Evolutionary conservation across 1,140 invertebrate genomes (phyloP), one percentile per base, ranked within the genome.

Genomic region (Chionoecetes opilio): DNA sequence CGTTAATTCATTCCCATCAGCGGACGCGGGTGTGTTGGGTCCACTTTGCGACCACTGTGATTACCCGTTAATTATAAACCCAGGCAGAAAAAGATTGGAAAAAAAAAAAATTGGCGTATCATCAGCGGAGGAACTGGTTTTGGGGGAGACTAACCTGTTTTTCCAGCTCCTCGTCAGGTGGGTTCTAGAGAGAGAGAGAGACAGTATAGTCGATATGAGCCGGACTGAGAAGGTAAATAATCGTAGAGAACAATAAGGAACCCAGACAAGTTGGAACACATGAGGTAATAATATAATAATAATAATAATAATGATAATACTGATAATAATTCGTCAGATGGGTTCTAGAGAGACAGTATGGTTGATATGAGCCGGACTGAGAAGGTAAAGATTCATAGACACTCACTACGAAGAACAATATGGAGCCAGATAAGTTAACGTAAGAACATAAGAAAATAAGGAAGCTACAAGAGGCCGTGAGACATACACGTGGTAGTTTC

Each of bases 21-120:
- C 21, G 63, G 63, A 75, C 21, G 63, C 63, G 63, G 63, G 63
- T 75, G 63, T 75, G 63, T n/a, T 75, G n/a, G 63, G 11, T 75
- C 63, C 63, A n/a, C 63, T 75, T 75, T 75, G n/a, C 63, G 63
- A 75, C 63, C 63, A n/a, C 26, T 75, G 63, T 75, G 63, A 75
- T 75, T 75, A 75, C 63, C n/a, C 63, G 63, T 75, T 75, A 75
- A 75, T 75, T 75, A 75, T 75, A 75, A 75, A 75, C 63, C 63
- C 5, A 75, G 63, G n/a, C 26, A 21, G 63, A 75, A 26, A 75
- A 75, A 75, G 63, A 75, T 53, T 14, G 46, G n/a, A n/a, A 46
- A 75, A 75, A 75, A 75, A 63, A n/a, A 75, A n/a, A 75, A 75
- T 75, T 26, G n/a, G 63, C 63, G 21, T n/a, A 75, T 75, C 63